phyloP scores from a whole-genome alignment of 1,140 invertebrate genomes.

The Rhyacophila brunnea region DNA sequence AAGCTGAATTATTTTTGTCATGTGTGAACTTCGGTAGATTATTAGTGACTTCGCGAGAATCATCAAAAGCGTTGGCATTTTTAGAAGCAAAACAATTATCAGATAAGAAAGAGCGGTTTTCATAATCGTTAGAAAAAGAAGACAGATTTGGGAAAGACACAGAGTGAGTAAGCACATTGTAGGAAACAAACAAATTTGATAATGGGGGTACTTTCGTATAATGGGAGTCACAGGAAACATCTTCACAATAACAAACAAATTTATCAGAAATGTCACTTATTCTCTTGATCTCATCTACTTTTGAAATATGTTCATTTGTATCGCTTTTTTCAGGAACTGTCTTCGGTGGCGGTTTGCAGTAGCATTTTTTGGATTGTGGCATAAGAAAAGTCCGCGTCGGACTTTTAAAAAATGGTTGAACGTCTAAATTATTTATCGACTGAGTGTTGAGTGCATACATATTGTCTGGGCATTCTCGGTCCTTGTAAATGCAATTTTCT shows the following conservation, averaged over 20 bases:
- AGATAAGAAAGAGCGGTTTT: too few species aligned
- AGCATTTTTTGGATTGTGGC: slow-evolving; percentile 49
- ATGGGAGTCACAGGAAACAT: slow-evolving; percentile 43
- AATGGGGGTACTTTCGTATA: slow-evolving; percentile 32
- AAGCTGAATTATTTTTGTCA: not conserved
- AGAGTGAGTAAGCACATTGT: slow-evolving; percentile 14
- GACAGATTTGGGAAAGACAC: slow-evolving; percentile 27
- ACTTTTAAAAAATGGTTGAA: slow-evolving; percentile 41
- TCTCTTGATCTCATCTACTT: slow-evolving; percentile 2
- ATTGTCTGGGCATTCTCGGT: slow-evolving; percentile 45
- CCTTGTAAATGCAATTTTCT: slow-evolving; percentile 50
- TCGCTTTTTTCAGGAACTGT: too few species aligned
- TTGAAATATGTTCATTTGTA: not conserved
- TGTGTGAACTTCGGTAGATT: too few species aligned
- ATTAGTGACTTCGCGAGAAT: too few species aligned
- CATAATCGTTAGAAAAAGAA: not conserved
- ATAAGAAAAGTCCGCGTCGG: slow-evolving; percentile 39
- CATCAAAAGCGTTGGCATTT: too few species aligned
- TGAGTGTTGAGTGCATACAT: slow-evolving; percentile 52
- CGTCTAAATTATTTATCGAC: slow-evolving; percentile 40
- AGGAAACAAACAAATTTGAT: slow-evolving; percentile 9
- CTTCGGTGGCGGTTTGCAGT: slow-evolving; percentile 40
- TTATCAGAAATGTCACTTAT: not conserved
- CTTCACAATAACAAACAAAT: slow-evolving; percentile 51
- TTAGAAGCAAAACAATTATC: too few species aligned